A percentile compares a stretch with the other conserved stretches of the same genome.
phyloP scores from a whole-genome alignment of 2,113 vertebrate species.

The Melanerpes formicivorus region DNA sequence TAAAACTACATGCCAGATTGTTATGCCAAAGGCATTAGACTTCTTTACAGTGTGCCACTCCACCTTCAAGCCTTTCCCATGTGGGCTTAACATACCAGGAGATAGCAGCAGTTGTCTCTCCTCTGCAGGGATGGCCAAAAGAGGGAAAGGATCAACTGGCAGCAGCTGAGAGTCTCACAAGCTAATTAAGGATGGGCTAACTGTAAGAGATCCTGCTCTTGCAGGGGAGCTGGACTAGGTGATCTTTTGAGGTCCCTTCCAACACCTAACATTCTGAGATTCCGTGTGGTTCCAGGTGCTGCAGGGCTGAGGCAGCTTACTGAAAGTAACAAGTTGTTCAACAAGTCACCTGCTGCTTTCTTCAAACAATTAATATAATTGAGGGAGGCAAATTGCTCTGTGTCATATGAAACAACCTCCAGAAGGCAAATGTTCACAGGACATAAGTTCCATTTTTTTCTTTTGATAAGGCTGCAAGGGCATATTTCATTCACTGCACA shows the following conservation, averaged over 20 bases:
- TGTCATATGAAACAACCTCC: neutral
- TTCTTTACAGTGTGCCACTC: neutral
- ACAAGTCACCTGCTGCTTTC: neutral
- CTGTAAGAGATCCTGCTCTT: neutral
- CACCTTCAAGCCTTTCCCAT: neutral
- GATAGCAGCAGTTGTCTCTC: neutral
- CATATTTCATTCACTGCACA: conserved; percentile 10
- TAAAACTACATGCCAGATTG: neutral
- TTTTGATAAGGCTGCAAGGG: conserved; percentile 11
- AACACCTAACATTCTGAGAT: too few species aligned
- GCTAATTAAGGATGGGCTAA: neutral
- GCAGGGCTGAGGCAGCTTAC: neutral
- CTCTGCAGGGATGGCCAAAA: neutral
- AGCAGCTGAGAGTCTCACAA: neutral
- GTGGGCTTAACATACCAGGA: neutral
- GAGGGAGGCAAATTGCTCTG: conserved; percentile 43
- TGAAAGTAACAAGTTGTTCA: neutral
- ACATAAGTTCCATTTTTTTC: conserved; percentile 31
- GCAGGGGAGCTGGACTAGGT: too few species aligned
- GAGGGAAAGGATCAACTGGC: neutral
- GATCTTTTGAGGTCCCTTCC: too few species aligned
- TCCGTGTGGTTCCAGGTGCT: neutral
- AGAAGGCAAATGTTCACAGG: conserved; percentile 23
- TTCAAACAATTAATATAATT: neutral
- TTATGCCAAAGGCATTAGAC: neutral